Base-by-base conservation (phyloP, 2,888 invertebrate species). In the Gastracanthus pulcherrimus region DNA sequence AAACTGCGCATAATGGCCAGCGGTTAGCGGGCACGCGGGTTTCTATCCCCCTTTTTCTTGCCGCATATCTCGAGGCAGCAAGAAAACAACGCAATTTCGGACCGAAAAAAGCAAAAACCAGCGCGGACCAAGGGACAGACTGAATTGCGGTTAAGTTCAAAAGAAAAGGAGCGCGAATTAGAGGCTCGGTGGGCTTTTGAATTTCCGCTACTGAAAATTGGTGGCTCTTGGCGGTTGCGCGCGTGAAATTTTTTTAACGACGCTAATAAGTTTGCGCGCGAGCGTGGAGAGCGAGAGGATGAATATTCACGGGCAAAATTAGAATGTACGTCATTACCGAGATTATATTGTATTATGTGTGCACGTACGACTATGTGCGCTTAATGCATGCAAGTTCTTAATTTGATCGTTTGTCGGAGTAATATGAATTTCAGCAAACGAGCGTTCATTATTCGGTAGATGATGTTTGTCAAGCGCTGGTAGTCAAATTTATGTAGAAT, bases 1-100 rank as follows among this genome's bases (percentile, higher is more conserved):
- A 67, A 67, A 58, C 41, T 29, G 66, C 34, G 31, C 67, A 76
- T 76, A 76, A 66, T 66, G 51, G 66, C 23, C 45, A 5, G 38
- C 11, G 23, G 38, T 38, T 9, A 58, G 58, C 1, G 45, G 16
- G 45, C 41, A 36, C 31, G 19, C 36, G 9, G 9, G 3, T 29
- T 38, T 26, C 58, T 19, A 11, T 41, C 31, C 13, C 16, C n/a
- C 11, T 48, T 26, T 26, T 9, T 16, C 16, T 13, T 16, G 1
- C 36, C n/a, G n/a, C n/a, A n/a, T 26, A 9, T 64, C 31, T 26
- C 13, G 16, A 1, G 36, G 29, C 19, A 72, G 13, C 48, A 41
- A 62, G 26, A n/a, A 60, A 60, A 41, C 26, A 26, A 13, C 13
- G 23, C n/a, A 69, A 16, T 36, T 55, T 23, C 19, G 36, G 13